Base-by-base conservation (phyloP, 2,888 invertebrate genomes). In the Leucophora obtusa region DNA sequence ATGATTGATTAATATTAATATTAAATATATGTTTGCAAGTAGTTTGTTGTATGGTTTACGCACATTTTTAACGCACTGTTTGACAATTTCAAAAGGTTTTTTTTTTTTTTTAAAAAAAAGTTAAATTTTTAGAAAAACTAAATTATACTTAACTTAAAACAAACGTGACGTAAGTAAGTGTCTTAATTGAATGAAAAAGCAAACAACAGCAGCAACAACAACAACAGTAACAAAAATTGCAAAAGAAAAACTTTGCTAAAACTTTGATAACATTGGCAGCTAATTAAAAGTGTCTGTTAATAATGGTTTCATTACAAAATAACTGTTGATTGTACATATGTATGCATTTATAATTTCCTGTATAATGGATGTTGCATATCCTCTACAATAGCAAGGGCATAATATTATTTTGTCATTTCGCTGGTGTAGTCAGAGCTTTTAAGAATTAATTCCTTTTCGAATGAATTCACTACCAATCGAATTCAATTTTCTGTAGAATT, bases 1-100 rank as follows among this genome's bases (percentile, higher is more conserved):
- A 69, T 81, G 76, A 76, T 81, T 81, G 72, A 81, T 81, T 76
- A 71, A 54, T 66, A 81, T 81, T 76, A 71, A 54, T 66, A 33
- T 68, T 58, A 50, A 69, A 28, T 28, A 28, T 28, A 21, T 21
- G 21, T 11, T 38, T 15, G 21, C 43, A 28, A 51, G 18, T 28
- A 10, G 50, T 70, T 28, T n/a, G 17, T 50, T 11, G 43, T 62
- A 35, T 14, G 33, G 62, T 74, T 69, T 59, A 79, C 79, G 79
- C 79, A 79, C 69, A 59, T 74, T 71, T 78, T 72, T 9, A 62
- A 78, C 54, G 69, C 76, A 60, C 66, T 28, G 35, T 18, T 66
- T 47, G 21, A 15, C 53, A 59, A 65, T 79, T 79, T 58, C 35
- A 58, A 59, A 63, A 59, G 1, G 4, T 28, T 3, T 28, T 28